Evolutionary conservation across 2,797 vertebrate species (phyloP).

Genomic region (Leptatherina wallacei): DNA sequence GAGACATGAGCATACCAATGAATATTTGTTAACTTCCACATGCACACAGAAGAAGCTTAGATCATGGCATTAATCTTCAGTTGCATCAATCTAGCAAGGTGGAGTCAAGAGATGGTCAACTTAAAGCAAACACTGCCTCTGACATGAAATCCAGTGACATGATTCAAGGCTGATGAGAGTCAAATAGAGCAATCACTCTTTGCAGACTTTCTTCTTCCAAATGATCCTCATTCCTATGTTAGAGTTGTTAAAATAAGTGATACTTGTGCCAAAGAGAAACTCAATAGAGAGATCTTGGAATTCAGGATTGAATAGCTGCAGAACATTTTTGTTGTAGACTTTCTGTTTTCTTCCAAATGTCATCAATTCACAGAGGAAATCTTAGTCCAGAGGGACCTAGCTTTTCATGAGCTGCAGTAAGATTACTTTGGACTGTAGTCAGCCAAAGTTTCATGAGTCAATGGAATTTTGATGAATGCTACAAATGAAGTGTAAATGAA

Average conservation of each 20-base stretch:
- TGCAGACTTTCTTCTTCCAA: background rate
- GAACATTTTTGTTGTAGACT: slow-evolving; percentile 22
- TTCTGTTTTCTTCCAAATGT: slow-evolving; percentile 49
- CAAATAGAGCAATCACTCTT: slow-evolving; percentile 10
- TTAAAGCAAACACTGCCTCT: slow-evolving; percentile 40
- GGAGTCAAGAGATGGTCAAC: slow-evolving; percentile 14
- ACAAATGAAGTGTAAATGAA: slow-evolving; percentile 79
- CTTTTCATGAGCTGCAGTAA: slow-evolving; percentile 48
- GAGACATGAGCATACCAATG: slow-evolving; percentile 38
- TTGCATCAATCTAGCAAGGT: slow-evolving; percentile 41
- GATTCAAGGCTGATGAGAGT: slow-evolving; percentile 23
- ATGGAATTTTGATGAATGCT: slow-evolving; percentile 70
- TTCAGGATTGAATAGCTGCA: background rate
- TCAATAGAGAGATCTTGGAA: slow-evolving; percentile 7
- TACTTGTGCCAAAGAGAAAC: slow-evolving; percentile 6
- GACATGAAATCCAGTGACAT: slow-evolving; percentile 35
- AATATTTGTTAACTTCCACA: slow-evolving; percentile 26
- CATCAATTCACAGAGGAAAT: slow-evolving; percentile 52
- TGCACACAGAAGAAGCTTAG: slow-evolving; percentile 55
- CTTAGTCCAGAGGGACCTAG: slow-evolving; percentile 26
- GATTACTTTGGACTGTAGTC: slow-evolving; percentile 57
- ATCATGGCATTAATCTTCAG: slow-evolving; percentile 66
- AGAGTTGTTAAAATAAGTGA: slow-evolving; percentile 16
- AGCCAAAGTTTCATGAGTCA: slow-evolving; percentile 67
- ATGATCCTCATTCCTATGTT: background rate